Conservation (phyloP, 1,140 invertebrate species). For the Nephotettix cincticeps region DNA sequence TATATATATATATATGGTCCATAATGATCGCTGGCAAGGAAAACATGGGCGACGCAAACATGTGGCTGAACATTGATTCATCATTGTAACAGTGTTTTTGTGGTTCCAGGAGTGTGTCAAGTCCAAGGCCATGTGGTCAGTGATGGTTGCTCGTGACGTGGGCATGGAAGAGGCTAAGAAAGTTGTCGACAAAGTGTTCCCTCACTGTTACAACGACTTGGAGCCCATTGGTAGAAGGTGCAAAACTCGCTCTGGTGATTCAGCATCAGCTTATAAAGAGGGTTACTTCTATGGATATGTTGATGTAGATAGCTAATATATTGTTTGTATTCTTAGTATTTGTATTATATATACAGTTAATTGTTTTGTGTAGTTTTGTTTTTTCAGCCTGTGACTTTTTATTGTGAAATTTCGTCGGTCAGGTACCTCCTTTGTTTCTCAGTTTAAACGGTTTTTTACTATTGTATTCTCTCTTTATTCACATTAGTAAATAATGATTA, state of each 20-base stretch:
- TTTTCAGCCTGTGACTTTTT: too few relatives aligned
- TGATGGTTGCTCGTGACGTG: conserved; percentile 78
- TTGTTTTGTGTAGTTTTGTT: background rate
- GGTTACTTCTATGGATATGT: conserved; percentile 79
- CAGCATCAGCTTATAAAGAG: conserved; percentile 70
- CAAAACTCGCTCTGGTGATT: conserved; percentile 71
- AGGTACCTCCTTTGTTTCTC: too few relatives aligned
- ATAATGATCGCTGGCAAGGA: too few relatives aligned
- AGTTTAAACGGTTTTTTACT: too few relatives aligned
- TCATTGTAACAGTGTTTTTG: too few relatives aligned
- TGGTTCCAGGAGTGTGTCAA: conserved; percentile 82
- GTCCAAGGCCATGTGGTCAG: conserved; percentile 78
- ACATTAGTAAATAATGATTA: too few relatives aligned
- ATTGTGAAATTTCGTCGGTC: too few relatives aligned
- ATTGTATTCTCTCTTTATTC: too few relatives aligned
- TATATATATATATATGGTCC: too few relatives aligned
- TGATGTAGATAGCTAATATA: conserved; percentile 36
- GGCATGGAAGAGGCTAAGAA: conserved; percentile 65
- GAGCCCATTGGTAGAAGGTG: conserved; percentile 88
- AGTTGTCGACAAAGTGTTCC: conserved; percentile 86
- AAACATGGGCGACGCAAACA: too few relatives aligned
- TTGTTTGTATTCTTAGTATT: background rate
- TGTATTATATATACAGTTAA: background rate
- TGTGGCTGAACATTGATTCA: too few relatives aligned
- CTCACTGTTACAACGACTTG: conserved; percentile 88